Evolutionary conservation across 1,140 invertebrate genomes (phyloP), one percentile per base, ranked within the genome.

Genomic region (Drosophila nannoptera): DNA sequence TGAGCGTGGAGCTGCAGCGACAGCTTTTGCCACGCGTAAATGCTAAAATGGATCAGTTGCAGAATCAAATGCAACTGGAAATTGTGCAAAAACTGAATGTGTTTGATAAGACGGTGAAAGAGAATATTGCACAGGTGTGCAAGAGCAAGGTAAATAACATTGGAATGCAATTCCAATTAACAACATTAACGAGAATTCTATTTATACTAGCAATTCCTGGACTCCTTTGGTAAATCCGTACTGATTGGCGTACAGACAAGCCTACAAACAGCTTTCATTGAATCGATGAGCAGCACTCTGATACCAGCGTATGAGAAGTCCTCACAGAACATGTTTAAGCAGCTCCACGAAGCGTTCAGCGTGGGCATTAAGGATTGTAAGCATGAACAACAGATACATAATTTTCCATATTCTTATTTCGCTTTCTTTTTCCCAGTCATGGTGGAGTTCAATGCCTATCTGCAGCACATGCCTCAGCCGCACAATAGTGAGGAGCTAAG

Each of bases 291-390:
- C 36, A 93, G 92, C 46, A 92, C 93, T 59, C 90, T 97, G 12
- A 89, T 98, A 75, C 97, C 97, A 9, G 92, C 93, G 9, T 95
- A 97, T 92, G 96, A 98, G 87, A 94, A 94, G 88, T 93, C 95
- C 43, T 95, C 94, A 77, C 93, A 94, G 75, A 93, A 93, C 74
- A 95, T 98, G 91, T 97, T 97, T 80, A 91, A 93, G 35, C 97
- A 98, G 91, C 92, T 98, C 3, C 96, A 97, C 87, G 94, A 96
- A 11, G 92, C 94, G 4, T 98, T 98, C 89, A 92, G 93, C 42
- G 92, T 92, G 70, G 97, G 97, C 69, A 96, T 96, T 4, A 94
- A 93, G 83, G 96, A 98, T 90, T 97, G 96, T 98, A 92, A 93
- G 94, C n/a, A 2, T 64, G 91, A 31, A 5, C 11, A 35, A n/a